Conservation (phyloP, 2,113 vertebrate genomes). For the Nycticorax nycticorax region DNA sequence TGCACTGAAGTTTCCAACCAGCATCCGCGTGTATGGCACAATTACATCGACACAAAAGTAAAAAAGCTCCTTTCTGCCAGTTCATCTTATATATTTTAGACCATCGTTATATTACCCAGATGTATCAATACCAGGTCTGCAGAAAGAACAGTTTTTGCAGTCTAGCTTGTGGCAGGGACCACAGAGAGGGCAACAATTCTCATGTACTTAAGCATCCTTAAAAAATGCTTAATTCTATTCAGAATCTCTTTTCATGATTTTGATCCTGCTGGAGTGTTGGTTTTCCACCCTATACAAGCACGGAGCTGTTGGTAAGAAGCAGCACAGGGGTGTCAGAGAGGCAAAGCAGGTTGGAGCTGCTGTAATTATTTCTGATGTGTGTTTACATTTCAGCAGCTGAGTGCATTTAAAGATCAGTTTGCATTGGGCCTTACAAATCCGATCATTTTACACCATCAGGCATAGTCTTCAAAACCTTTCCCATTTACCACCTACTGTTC, state of each 20-base stretch:
- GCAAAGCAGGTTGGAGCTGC: not conserved
- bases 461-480: not conserved
- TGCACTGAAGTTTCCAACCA: rapidly evolving
- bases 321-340: not conserved
- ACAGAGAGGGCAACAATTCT: not conserved
- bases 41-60: rapidly evolving
- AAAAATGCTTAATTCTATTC: not conserved
- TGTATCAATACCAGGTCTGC: not conserved
- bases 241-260: not conserved
- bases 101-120: rapidly evolving
- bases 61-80: not conserved
- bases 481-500: not conserved
- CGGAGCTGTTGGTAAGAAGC: not conserved
- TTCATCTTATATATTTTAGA: not conserved
- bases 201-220: not conserved
- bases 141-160: not conserved
- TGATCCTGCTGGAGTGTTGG: not conserved
- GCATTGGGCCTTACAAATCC: not conserved
- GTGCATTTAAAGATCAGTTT: not conserved
- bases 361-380: not conserved
- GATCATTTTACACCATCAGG: not conserved
- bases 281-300: not conserved
- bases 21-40: rapidly evolving
- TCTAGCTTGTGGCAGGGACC: rapidly evolving
- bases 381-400: not conserved